Evolutionary conservation across 2,888 invertebrate species (phyloP), one percentile per base, ranked within the genome.

Genomic region (Nymphalis polychloros): DNA sequence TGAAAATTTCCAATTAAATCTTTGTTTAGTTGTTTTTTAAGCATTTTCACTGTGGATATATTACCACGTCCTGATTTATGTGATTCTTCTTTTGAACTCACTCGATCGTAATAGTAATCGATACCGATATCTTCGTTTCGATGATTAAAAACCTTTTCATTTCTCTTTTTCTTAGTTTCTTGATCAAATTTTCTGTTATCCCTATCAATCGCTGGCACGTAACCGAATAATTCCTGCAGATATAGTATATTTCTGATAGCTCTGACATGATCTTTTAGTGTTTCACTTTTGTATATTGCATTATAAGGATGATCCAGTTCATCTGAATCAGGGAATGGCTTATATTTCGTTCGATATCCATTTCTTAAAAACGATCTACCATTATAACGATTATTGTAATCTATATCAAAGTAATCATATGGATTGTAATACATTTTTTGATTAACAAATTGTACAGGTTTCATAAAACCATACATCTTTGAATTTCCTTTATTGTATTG

Each of bases 351-450:
- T 20, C 53, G n/a, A 20, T 66, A 52, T 7, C 48, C 19, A 31
- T 41, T 52, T 62, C 63, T 62, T n/a, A 63, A 59, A 35, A 66
- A 19, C 27, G 20, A 52, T 72, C 78, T 69, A 31, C 75, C 78
- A 20, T 76, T 78, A 48, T 76, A 80, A 68, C 23, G 48, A 27
- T 62, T 49, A 10, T 16, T 48, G n/a, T 85, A 84, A 67, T 86
- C 81, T 60, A 79, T 72, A 50, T 84, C 84, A 19, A 81, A 68
- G 74, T 84, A 81, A 64, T 84, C 83, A 64, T 79, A 73, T 0
- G 79, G 73, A 67, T 82, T 81, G 4, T 77, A 73, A 63, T 74
- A 69, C 16, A 76, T 72, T 31, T 75, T 69, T 0, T 57, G 63
- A 7, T 59, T 52, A 48, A 67, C 68, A 47, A 63, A 50, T 16